These are phyloP conservation scores for Morone chrysops DNA, from an alignment of 2,113 vertebrate species.

Conservation along the genomic window DNA sequence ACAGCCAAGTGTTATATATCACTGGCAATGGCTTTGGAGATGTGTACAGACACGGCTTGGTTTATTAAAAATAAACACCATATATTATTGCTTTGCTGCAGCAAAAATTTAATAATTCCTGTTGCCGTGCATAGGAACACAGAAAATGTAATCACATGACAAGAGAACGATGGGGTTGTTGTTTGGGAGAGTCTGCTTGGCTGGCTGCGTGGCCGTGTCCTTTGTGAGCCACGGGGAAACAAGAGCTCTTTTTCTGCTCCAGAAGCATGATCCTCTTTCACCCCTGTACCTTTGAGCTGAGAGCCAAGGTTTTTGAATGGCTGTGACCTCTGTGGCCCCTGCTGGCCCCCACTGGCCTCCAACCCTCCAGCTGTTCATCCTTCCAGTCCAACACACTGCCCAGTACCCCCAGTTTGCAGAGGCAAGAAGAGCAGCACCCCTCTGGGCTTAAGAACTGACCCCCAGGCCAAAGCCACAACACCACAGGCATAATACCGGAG, in stretches of 20 bases:
- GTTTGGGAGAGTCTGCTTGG: slow-evolving; percentile 70
- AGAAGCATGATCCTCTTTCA: slow-evolving; percentile 80
- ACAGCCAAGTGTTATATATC: slow-evolving; percentile 70
- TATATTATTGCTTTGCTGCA: slow-evolving; percentile 72
- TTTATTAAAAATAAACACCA: slow-evolving; percentile 81
- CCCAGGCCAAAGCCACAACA: slow-evolving; percentile 66
- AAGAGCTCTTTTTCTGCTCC: slow-evolving; percentile 82
- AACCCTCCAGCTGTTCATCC: slow-evolving; percentile 72
- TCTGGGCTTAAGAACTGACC: slow-evolving; percentile 66
- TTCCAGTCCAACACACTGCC: slow-evolving; percentile 65
- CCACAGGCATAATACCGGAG: slow-evolving; percentile 61
- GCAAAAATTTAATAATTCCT: slow-evolving; percentile 77
- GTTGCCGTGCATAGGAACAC: slow-evolving; percentile 66
- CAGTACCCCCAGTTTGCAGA: slow-evolving; percentile 53
- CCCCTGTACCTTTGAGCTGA: slow-evolving; percentile 79
- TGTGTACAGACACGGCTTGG: slow-evolving; percentile 67
- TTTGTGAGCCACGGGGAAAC: slow-evolving; percentile 78
- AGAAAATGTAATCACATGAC: slow-evolving; percentile 73
- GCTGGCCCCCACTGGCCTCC: slow-evolving; percentile 71
- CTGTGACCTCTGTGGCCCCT: slow-evolving; percentile 79
- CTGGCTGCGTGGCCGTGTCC: slow-evolving; percentile 68
- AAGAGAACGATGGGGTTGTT: slow-evolving; percentile 67
- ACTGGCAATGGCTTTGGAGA: slow-evolving; percentile 50
- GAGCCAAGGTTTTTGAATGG: slow-evolving; percentile 79
- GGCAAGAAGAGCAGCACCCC: slow-evolving; percentile 69